Evolutionary conservation across 2,888 invertebrate species (phyloP).

Genomic region (Phytoseiulus persimilis): DNA sequence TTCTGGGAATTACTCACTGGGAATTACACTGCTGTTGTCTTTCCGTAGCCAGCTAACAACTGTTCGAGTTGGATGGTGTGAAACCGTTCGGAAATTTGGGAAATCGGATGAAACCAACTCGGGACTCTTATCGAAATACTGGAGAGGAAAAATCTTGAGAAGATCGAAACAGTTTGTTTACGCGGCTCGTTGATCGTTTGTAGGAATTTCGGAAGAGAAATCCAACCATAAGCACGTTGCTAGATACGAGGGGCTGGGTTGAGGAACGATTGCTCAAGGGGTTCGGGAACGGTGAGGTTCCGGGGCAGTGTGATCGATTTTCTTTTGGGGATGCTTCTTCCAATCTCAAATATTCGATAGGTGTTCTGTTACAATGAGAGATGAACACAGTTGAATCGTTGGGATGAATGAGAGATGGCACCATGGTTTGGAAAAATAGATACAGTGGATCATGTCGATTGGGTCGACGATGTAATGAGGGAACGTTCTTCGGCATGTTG

Average conservation of each 20-base stretch:
- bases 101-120: no score
- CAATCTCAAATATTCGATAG: not conserved
- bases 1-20: not conserved
- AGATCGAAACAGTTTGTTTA: no score
- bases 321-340: not conserved
- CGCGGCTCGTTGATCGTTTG: no score
- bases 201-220: not conserved
- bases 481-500: not conserved
- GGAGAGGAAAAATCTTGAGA: no score
- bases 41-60: no score
- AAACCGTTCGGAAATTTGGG: no score
- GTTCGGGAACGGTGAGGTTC: not conserved
- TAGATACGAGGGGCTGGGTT: not conserved
- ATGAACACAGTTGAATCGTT: not conserved
- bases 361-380: not conserved
- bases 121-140: no score
- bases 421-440: not conserved
- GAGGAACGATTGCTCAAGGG: not conserved
- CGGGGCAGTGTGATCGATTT: not conserved
- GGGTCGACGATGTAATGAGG: not conserved
- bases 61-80: no score
- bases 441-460: conserved; percentile 5
- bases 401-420: not conserved
- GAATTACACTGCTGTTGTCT: no score
- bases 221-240: not conserved